phyloP scores from a whole-genome alignment of 2,113 vertebrate genomes.

The Prietella phreatophila region DNA sequence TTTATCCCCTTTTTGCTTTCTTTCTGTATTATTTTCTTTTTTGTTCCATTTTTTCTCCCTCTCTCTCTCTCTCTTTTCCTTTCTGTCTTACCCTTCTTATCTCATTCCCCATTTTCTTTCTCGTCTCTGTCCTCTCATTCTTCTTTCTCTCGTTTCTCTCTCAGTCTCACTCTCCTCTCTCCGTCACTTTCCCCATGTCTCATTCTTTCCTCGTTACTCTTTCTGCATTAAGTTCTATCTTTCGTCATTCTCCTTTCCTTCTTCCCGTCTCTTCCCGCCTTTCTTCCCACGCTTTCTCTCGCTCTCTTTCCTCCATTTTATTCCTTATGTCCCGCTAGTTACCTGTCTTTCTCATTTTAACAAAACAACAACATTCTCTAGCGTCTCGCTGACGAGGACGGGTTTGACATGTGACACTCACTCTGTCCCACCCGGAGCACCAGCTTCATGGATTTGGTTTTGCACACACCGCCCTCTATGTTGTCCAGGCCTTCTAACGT shows the following conservation, averaged over 20 bases:
- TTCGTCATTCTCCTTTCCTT: neutral
- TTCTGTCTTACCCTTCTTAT: neutral
- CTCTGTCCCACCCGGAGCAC: conserved; percentile 97
- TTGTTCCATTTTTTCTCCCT: too few relatives aligned
- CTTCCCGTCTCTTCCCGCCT: neutral
- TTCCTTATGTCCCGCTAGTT: neutral
- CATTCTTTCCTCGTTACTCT: neutral
- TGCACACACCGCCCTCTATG: conserved; percentile 89
- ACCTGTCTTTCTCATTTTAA: neutral
- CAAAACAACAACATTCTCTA: too few relatives aligned
- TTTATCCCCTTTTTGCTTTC: too few relatives aligned
- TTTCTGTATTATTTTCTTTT: too few relatives aligned
- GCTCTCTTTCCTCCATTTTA: neutral
- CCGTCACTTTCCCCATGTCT: neutral
- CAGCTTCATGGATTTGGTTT: conserved; percentile 97
- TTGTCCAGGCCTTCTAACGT: conserved; percentile 91
- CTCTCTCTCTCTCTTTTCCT: neutral
- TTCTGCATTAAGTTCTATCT: neutral
- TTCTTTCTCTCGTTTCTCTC: neutral
- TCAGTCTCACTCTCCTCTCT: neutral
- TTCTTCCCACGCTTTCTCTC: neutral
- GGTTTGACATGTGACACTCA: conserved; percentile 67
- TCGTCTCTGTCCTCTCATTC: neutral
- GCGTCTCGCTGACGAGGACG: neutral
- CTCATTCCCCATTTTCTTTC: neutral